Evolutionary conservation across 2,113 vertebrate genomes (phyloP).

Genomic region (Otocyon megalotis): DNA sequence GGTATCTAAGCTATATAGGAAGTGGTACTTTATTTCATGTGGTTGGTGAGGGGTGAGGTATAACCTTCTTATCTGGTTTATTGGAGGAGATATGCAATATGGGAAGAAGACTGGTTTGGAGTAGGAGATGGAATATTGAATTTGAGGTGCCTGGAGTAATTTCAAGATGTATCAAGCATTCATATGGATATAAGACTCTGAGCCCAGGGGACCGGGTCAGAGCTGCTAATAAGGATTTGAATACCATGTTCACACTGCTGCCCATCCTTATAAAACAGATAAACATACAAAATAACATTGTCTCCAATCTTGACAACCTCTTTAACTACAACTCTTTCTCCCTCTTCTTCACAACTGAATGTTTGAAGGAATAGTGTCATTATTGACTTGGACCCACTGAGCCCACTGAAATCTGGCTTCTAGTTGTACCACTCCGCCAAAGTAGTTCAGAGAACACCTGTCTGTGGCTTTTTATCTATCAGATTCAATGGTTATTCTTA

Average conservation of each 20-base stretch:
- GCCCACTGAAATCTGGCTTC: background rate
- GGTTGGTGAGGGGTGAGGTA: background rate
- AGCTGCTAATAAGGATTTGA: background rate
- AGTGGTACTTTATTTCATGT: background rate
- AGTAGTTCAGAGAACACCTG: background rate
- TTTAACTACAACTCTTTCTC: background rate
- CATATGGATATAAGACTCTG: background rate
- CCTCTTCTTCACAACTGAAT: background rate
- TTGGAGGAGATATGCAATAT: background rate
- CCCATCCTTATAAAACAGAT: background rate
- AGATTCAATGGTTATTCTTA: background rate
- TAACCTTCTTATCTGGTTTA: background rate
- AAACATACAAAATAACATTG: background rate
- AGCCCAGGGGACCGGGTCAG: background rate
- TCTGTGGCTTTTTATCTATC: background rate
- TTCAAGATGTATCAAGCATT: background rate
- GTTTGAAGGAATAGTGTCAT: background rate
- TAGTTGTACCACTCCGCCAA: background rate
- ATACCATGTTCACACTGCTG: background rate
- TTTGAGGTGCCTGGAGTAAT: background rate
- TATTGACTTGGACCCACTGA: background rate
- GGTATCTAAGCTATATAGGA: background rate
- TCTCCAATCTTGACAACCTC: background rate
- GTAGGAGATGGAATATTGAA: background rate
- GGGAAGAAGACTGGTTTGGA: background rate